These are phyloP conservation scores for Aplysina aerophoba DNA, from an alignment of 37 sponge, comb jelly and placozoan genomes.

Conservation along the genomic window DNA sequence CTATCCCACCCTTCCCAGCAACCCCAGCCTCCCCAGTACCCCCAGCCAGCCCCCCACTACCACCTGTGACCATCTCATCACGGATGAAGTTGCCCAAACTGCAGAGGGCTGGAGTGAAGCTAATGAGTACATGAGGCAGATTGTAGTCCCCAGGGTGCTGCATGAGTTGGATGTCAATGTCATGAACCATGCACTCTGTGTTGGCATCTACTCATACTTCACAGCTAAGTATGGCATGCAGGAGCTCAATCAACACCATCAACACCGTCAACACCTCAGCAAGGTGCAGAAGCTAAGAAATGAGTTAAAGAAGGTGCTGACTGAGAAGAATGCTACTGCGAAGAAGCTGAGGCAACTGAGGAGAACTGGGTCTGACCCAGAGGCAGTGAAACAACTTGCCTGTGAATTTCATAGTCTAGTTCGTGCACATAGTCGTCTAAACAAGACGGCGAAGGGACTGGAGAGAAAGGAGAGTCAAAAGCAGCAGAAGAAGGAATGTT, in stretches of 20 bases:
- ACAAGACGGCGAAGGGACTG: not conserved
- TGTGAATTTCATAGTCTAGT: conserved; percentile 12
- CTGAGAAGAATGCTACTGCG: conserved; percentile 12
- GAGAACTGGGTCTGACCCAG: not conserved
- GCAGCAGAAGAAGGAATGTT: not conserved
- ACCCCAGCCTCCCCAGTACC: too few species aligned
- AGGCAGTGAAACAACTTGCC: conserved; percentile 4
- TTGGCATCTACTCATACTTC: conserved; percentile 32
- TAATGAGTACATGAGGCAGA: not conserved
- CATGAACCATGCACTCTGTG: conserved; percentile 19
- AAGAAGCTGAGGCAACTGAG: conserved; percentile 18
- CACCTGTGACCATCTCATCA: too few species aligned
- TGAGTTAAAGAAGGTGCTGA: not conserved
- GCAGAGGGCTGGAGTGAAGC: conserved; percentile 19
- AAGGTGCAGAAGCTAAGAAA: conserved; percentile 1
- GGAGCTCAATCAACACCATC: not conserved
- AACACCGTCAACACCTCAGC: conserved; percentile 4
- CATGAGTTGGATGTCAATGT: conserved; percentile 7
- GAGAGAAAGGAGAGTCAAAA: not conserved
- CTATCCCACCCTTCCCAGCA: too few species aligned
- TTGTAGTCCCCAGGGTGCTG: conserved; percentile 1
- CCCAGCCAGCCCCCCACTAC: too few species aligned
- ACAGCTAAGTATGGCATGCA: not conserved
- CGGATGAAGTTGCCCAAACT: not conserved
- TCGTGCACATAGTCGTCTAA: not conserved